phyloP scores from a whole-genome alignment of 2,888 invertebrate species.

The Pardosa pseudoannulata region DNA sequence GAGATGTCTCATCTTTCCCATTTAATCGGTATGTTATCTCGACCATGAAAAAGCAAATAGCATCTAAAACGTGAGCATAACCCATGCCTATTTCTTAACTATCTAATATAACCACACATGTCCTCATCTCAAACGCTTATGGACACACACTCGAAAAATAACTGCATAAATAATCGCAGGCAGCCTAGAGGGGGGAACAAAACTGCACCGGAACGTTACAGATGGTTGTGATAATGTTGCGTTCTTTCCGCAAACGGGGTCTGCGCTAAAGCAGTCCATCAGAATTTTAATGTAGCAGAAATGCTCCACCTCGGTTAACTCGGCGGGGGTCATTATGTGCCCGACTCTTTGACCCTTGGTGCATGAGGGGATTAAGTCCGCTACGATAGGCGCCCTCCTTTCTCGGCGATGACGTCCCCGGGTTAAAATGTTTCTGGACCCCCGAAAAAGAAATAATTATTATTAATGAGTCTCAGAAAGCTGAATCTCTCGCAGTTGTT shows the following conservation, averaged over 20 bases:
- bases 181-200: not conserved
- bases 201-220: not conserved
- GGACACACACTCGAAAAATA: no score
- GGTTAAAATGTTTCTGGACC: not conserved
- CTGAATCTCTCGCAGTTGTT: not conserved
- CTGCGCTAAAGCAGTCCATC: slow-evolving; percentile 42
- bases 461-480: not conserved
- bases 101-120: no score
- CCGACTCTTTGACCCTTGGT: slow-evolving; percentile 58
- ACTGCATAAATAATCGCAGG: not conserved
- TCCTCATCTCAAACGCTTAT: no score
- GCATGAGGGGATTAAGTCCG: slow-evolving; percentile 50
- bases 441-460: not conserved
- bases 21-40: no score
- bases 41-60: no score
- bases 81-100: no score
- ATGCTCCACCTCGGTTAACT: slow-evolving; percentile 51
- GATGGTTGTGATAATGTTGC: not conserved
- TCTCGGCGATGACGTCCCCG: slow-evolving; percentile 31
- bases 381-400: slow-evolving; percentile 33
- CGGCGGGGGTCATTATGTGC: slow-evolving; percentile 58
- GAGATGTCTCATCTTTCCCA: no score
- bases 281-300: slow-evolving; percentile 68
- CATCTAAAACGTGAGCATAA: no score
- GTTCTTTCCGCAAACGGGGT: not conserved